Base-by-base conservation (phyloP, 2,888 invertebrate genomes). In the Prosopocoilus inquinatus region DNA sequence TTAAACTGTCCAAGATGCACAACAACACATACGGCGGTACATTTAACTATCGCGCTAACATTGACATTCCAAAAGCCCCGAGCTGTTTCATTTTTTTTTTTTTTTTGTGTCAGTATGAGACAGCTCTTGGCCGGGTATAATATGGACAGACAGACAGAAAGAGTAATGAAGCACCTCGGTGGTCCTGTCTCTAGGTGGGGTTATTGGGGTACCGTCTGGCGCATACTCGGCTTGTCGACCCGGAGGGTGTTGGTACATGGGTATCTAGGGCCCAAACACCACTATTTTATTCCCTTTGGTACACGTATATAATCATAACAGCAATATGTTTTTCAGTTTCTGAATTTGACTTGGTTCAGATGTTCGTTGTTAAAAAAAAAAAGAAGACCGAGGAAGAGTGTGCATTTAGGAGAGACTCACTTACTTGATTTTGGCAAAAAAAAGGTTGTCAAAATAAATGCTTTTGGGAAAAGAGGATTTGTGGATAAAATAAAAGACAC, bases 121-220 rank as follows among this genome's bases (percentile, higher is more conserved):
- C 55, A 61, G 53, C 55, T 50, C 54, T 57, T 55, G 60, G 48
- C 56, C 56, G 61, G 50, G 33, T 46, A 84, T 84, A 86, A 84
- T 84, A 86, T 84, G 85, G 86, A 84, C 84, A 85, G 84, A 84
- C 84, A 84, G 84, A 85, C 84, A 85, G 84, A 84, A 81, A 82
- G 80, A 82, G 68, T 54, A 54, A 50, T 54, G 54, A 50, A 71
- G 78, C 78, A 78, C 78, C 78, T 78, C 77, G 69, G 75, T 74
- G 65, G 75, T 76, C 75, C 77, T 71, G 75, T 77, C 76, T 74
- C 74, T 76, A 69, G 76, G 73, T 69, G 76, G 76, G 67, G 72
- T 73, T 64, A 75, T 73, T 67, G 76, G 75, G 69, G 76, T 78
- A 73, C 77, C 77, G 70, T 77, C 78, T 64, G 76, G 72, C 68